phyloP scores from a whole-genome alignment of 2,888 invertebrate genomes.

The Calameuta filiformis region DNA sequence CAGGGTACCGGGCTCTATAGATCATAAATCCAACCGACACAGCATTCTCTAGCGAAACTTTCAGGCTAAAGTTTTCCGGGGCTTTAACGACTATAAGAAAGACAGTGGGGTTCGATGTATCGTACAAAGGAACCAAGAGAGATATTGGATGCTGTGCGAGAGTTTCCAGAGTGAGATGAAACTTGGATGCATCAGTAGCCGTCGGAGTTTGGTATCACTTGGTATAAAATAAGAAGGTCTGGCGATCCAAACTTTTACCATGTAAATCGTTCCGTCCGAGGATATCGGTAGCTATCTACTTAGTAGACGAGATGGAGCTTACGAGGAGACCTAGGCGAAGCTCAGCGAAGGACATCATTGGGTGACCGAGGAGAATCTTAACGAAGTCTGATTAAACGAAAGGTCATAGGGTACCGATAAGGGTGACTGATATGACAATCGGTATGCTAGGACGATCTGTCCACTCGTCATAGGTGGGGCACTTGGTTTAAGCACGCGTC shows the following conservation, averaged over 20 bases:
- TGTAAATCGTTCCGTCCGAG: neutral
- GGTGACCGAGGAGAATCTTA: neutral
- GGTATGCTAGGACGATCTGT: conserved; percentile 12
- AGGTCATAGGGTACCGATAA: neutral
- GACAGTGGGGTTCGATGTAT: neutral
- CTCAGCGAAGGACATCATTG: neutral
- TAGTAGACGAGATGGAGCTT: neutral
- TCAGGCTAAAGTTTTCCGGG: neutral
- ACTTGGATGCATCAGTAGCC: neutral
- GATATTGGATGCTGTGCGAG: neutral
- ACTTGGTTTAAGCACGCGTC: conserved; percentile 50
- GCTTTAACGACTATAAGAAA: neutral
- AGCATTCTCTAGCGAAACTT: neutral
- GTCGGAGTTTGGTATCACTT: neutral
- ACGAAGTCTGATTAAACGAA: neutral
- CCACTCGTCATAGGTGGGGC: conserved; percentile 32
- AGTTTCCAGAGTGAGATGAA: neutral
- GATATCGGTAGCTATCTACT: neutral
- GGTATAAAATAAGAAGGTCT: neutral
- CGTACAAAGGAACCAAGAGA: neutral
- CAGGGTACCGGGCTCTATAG: neutral
- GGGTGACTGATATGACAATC: neutral
- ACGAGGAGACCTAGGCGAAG: neutral
- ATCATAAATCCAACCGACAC: neutral
- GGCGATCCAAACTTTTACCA: neutral